Conservation (phyloP, 2,797 vertebrate genomes). For the Peromyscus melanophrys region DNA sequence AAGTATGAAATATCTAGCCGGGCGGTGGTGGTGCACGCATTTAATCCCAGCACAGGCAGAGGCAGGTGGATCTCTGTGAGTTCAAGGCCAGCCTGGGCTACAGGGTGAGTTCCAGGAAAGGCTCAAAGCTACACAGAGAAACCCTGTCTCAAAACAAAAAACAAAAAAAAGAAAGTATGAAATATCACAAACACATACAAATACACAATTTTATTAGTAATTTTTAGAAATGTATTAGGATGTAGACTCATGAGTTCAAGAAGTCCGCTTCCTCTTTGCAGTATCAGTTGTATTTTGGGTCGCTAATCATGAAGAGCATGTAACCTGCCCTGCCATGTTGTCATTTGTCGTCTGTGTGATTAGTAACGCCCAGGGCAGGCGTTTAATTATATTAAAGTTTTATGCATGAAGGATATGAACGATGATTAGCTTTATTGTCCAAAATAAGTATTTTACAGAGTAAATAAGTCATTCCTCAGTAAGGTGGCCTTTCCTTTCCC, state of each 20-base stretch:
- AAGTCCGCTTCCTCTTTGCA: conserved; percentile 23
- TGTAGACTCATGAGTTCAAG: conserved; percentile 6
- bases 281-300: conserved; percentile 2
- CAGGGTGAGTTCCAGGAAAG: too few relatives aligned
- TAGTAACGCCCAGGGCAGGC: background rate
- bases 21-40: too few relatives aligned
- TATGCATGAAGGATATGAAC: background rate
- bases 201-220: conserved; percentile 56
- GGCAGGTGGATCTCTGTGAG: too few relatives aligned
- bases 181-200: conserved; percentile 12
- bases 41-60: too few relatives aligned
- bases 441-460: conserved; percentile 23
- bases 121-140: too few relatives aligned
- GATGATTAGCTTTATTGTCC: conserved; percentile 56
- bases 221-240: background rate
- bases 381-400: conserved; percentile 46
- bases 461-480: conserved; percentile 35
- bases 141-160: too few relatives aligned
- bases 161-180: too few relatives aligned
- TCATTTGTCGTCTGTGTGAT: conserved; percentile 32
- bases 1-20: background rate
- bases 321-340: background rate
- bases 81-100: too few relatives aligned
- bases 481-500: conserved; percentile 81
- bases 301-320: background rate